Percentiles rank a stretch among this genome's conserved stretches.
Evolutionary conservation across 1,140 invertebrate species (phyloP).

Genomic region (Panagrolaimus sp.): DNA sequence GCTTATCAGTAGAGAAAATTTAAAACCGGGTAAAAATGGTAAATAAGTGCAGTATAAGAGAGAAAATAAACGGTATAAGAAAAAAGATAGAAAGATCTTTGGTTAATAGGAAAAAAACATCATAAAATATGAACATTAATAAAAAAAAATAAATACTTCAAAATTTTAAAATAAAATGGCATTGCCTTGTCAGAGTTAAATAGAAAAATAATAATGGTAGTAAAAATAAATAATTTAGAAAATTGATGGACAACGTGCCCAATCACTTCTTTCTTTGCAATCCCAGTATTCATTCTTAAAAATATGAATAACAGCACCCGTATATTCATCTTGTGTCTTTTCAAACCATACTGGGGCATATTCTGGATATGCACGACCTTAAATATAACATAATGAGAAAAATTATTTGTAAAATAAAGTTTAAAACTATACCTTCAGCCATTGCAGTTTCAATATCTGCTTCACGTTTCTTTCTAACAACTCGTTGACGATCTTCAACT

Average conservation of each 20-base stretch:
- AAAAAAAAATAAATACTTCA: not conserved
- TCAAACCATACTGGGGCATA: constrained; percentile 86
- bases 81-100: constrained; percentile 12
- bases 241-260: constrained; percentile 84
- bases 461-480: constrained; percentile 55
- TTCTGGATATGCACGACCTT: constrained; percentile 70
- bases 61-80: not conserved
- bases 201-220: constrained; percentile 1
- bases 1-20: too few species aligned
- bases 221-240: constrained; percentile 27
- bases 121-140: not conserved
- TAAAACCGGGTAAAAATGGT: too few species aligned
- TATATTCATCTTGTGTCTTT: constrained; percentile 72
- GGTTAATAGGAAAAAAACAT: constrained; percentile 3
- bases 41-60: too few species aligned
- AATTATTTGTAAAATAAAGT: not conserved
- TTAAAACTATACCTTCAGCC: constrained; percentile 38
- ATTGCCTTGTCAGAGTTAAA: not conserved
- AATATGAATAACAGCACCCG: constrained; percentile 74
- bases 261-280: constrained; percentile 78
- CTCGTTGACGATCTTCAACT: constrained; percentile 87
- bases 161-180: constrained; percentile 10
- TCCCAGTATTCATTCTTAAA: constrained; percentile 88
- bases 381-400: constrained; percentile 19
- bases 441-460: constrained; percentile 51